phyloP scores from a whole-genome alignment of 2,797 vertebrate genomes.

The Peromyscus melanophrys region DNA sequence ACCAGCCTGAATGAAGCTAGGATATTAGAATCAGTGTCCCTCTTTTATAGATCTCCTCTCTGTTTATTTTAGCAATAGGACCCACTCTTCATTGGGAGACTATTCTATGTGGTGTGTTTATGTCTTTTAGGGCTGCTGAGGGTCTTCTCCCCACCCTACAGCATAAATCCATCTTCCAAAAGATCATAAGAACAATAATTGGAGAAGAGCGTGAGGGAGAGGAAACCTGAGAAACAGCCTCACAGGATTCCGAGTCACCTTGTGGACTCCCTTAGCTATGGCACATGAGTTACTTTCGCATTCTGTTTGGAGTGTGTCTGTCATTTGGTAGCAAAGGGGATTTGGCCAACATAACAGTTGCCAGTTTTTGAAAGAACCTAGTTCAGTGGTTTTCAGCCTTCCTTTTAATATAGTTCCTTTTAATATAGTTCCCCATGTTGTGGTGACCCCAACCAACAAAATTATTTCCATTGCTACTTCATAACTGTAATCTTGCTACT shows the following conservation, averaged over 20 bases:
- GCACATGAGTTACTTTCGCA: background rate
- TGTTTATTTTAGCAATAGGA: background rate
- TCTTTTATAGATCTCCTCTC: background rate
- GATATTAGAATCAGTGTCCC: background rate
- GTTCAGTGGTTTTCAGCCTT: background rate
- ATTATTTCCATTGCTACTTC: background rate
- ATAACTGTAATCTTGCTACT: background rate
- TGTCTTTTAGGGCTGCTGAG: background rate
- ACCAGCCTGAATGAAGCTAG: background rate
- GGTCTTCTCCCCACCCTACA: background rate
- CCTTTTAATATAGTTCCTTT: background rate
- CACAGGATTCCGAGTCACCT: background rate
- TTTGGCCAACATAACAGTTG: background rate
- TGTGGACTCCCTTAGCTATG: background rate
- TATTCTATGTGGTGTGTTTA: background rate
- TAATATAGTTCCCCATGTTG: background rate
- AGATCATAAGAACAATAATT: background rate
- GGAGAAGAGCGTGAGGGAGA: background rate
- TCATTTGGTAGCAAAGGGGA: background rate
- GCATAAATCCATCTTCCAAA: background rate
- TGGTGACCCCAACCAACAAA: background rate
- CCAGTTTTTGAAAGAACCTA: background rate
- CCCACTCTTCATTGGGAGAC: background rate
- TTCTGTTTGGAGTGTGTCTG: slow-evolving; percentile 5
- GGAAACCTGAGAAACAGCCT: background rate